Evolutionary conservation across 2,888 invertebrate genomes (phyloP).

Genomic region (Agrochola macilenta): DNA sequence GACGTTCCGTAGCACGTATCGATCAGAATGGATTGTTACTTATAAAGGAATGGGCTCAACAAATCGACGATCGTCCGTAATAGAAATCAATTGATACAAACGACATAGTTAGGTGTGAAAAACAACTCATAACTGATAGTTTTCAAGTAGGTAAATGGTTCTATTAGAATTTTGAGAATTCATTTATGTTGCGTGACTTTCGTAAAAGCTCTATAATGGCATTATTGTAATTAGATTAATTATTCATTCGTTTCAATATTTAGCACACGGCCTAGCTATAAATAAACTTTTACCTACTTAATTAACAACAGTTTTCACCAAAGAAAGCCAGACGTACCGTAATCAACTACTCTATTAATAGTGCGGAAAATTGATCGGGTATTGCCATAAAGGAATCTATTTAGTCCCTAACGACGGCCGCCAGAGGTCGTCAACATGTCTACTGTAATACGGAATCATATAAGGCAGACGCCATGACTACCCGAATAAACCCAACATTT

Average conservation of each 20-base stretch:
- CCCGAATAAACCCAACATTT: constrained; percentile 53
- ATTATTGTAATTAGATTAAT: constrained; percentile 12
- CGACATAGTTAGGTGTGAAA: constrained; percentile 44
- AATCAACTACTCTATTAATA: constrained; percentile 37
- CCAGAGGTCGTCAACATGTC: constrained; percentile 42
- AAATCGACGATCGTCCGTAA: constrained; percentile 55
- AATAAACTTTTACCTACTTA: background rate
- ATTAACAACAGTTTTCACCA: constrained; percentile 21
- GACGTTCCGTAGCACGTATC: constrained; percentile 39
- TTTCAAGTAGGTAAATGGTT: constrained; percentile 27
- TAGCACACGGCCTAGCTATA: constrained; percentile 3
- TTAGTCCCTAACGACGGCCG: constrained; percentile 18
- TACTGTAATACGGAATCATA: constrained; percentile 39
- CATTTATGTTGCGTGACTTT: constrained; percentile 14
- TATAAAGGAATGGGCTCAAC: constrained; percentile 59
- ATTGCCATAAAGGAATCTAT: constrained; percentile 38
- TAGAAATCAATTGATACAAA: constrained; percentile 58
- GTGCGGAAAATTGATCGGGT: constrained; percentile 26
- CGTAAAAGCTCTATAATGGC: constrained; percentile 1
- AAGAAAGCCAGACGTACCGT: constrained; percentile 17
- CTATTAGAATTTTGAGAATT: constrained; percentile 17
- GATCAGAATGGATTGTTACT: constrained; percentile 51
- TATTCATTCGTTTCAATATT: constrained; percentile 17
- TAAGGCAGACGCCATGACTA: constrained; percentile 45
- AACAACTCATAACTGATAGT: constrained; percentile 28